Evolutionary conservation across 2,888 invertebrate genomes (phyloP).

Genomic region (Dorcus parallelipipedus): DNA sequence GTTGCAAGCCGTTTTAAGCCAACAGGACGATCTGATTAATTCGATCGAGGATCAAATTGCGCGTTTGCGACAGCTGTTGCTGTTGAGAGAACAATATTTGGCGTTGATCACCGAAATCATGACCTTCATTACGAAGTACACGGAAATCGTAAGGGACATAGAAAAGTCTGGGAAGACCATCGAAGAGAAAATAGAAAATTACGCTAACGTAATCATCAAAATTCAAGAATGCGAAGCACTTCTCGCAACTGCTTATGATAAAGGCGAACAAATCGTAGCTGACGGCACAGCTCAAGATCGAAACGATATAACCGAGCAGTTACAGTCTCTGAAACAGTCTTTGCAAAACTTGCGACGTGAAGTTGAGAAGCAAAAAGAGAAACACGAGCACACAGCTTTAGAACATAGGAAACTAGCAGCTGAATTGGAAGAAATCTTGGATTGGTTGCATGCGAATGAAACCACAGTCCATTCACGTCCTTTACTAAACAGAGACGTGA

Average conservation of each 20-base stretch:
- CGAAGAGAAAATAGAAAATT: slow-evolving; percentile 83
- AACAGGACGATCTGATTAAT: slow-evolving; percentile 83
- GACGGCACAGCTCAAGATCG: slow-evolving; percentile 86
- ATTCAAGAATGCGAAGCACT: slow-evolving; percentile 89
- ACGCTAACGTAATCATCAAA: slow-evolving; percentile 79
- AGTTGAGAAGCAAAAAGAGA: slow-evolving; percentile 82
- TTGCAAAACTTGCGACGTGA: slow-evolving; percentile 72
- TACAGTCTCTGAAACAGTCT: slow-evolving; percentile 84
- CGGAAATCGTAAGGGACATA: slow-evolving; percentile 79
- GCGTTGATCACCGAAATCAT: slow-evolving; percentile 83
- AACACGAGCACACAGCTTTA: slow-evolving; percentile 83
- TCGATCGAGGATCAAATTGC: slow-evolving; percentile 84
- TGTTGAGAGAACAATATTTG: slow-evolving; percentile 85
- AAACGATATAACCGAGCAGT: slow-evolving; percentile 81
- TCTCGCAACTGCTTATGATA: slow-evolving; percentile 82
- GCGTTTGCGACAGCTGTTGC: slow-evolving; percentile 71
- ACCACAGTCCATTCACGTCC: slow-evolving; percentile 79
- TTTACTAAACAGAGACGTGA: slow-evolving; percentile 70
- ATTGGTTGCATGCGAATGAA: slow-evolving; percentile 81
- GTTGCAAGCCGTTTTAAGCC: slow-evolving; percentile 71
- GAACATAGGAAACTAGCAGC: slow-evolving; percentile 82
- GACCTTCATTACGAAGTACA: slow-evolving; percentile 83
- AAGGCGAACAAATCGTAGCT: slow-evolving; percentile 88
- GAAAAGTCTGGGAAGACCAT: slow-evolving; percentile 78
- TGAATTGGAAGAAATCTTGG: slow-evolving; percentile 78